These are phyloP conservation scores for Drosophila anomalata DNA, from an alignment of 2,888 invertebrate species.

Conservation along the genomic window DNA sequence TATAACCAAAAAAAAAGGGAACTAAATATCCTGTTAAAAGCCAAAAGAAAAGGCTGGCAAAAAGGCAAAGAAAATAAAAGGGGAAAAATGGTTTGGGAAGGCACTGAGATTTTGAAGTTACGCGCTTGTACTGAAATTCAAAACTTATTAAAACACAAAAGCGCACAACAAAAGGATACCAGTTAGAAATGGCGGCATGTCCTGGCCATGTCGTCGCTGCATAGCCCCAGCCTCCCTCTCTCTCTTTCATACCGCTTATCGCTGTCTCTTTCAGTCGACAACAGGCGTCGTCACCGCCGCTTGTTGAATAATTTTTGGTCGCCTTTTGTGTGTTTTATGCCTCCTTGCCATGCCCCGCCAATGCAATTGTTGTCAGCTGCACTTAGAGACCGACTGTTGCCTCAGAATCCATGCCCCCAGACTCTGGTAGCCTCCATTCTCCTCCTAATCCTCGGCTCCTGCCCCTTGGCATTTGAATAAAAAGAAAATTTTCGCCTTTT, in stretches of 20 bases:
- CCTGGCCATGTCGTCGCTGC: constrained; percentile 37
- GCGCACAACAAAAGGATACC: constrained; percentile 46
- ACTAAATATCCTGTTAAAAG: constrained; percentile 13
- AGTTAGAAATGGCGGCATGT: constrained; percentile 52
- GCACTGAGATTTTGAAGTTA: constrained; percentile 50
- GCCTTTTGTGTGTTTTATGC: constrained; percentile 63
- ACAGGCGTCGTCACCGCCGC: constrained; percentile 56
- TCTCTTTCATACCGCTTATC: not conserved
- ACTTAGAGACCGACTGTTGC: constrained; percentile 42
- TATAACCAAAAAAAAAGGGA: constrained; percentile 11
- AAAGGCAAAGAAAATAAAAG: constrained; percentile 16
- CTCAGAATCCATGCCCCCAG: constrained; percentile 4
- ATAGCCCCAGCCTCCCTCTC: not conserved
- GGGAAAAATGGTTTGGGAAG: not conserved
- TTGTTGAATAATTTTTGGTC: constrained; percentile 69
- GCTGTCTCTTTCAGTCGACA: constrained; percentile 43
- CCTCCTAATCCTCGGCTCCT: not conserved
- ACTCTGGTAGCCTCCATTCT: not conserved
- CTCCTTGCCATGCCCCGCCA: constrained; percentile 32
- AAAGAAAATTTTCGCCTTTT: constrained; percentile 63
- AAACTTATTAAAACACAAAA: constrained; percentile 72
- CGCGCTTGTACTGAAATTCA: constrained; percentile 60
- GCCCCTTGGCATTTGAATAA: constrained; percentile 44
- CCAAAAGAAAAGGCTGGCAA: constrained; percentile 31
- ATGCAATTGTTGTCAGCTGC: constrained; percentile 69